Base-by-base conservation (phyloP, 2,797 vertebrate genomes). In the Cyclopterus lumpus region DNA sequence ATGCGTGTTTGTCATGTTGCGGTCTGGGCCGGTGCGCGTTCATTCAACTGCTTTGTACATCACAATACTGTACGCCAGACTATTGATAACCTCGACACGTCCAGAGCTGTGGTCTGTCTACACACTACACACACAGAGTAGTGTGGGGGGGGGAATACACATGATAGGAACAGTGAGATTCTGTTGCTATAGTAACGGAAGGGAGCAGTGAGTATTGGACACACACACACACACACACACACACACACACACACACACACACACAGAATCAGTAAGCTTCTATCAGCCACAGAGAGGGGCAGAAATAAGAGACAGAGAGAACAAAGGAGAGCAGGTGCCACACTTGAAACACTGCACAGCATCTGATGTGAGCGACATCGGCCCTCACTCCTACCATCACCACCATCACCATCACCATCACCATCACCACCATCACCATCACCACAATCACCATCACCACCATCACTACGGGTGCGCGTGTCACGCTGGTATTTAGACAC, bases 131-230 rank as follows among this genome's bases (percentile, higher is more conserved):
- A 64, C 49, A 55, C 28, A 0, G 28, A 71, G 49, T 59, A 48
- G 63, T 71, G 53, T 73, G 49, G 24, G 70, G 42, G 64, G 67
- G 82, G 66, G 77, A 55, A 76, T 44, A 84, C 53, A 82, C 58
- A 77, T 57, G 55, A 66, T 14, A 58, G 69, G 71, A 79, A 77
- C 79, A 51, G 70, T 44, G 74, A 77, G 75, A 71, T 20, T 80
- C 88, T 89, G 92, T 93, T 93, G 87, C 92, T 82, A 93, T 92
- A 83, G 92, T 76, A 90, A 93, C 91, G 36, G 14, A 60, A 87
- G 78, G 73, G 79, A 82, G 86, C 73, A 90, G 75, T 60, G 79
- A 83, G 81, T 54, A 76, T 4, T 69, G 72, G 80, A 67, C 59
- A 49, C 59, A 62, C 62, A 73, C 65, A 73, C 74, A 53, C 73